phyloP scores from a whole-genome alignment of 2,888 invertebrate species.

The Halocaridina rubra region DNA sequence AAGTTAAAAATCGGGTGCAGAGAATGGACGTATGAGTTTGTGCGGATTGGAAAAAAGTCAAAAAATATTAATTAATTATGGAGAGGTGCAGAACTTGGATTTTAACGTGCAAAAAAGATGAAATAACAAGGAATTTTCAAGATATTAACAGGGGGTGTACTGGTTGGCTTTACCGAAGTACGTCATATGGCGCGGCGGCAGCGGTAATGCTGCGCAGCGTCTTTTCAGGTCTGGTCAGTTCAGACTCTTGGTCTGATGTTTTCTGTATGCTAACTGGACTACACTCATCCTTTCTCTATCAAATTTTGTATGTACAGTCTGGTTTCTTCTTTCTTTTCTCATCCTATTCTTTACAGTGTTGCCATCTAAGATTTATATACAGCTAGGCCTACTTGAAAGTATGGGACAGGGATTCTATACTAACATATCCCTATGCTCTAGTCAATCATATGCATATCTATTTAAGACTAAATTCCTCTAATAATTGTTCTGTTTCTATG shows the following conservation, averaged over 20 bases:
- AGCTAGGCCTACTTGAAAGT: too few relatives aligned
- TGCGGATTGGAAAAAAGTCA: slow-evolving; percentile 51
- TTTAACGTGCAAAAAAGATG: slow-evolving; percentile 59
- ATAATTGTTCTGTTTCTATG: slow-evolving; percentile 3
- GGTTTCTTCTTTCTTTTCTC: background rate
- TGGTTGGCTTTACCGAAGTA: slow-evolving; percentile 35
- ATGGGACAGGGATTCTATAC: too few relatives aligned
- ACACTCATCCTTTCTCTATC: too few relatives aligned
- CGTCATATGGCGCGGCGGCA: too few relatives aligned
- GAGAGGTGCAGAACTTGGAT: slow-evolving; percentile 58
- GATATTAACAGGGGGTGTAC: slow-evolving; percentile 49
- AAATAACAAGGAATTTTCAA: slow-evolving; percentile 54
- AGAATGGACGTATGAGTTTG: slow-evolving; percentile 55
- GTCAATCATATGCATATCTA: slow-evolving; percentile 22
- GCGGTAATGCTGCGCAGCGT: too few relatives aligned
- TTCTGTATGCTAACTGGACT: too few relatives aligned
- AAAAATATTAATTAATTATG: slow-evolving; percentile 60
- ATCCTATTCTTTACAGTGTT: too few relatives aligned
- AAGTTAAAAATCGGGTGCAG: slow-evolving; percentile 53
- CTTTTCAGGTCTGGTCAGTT: too few relatives aligned
- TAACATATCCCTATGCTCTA: too few relatives aligned
- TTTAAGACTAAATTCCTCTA: slow-evolving; percentile 11
- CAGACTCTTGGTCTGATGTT: too few relatives aligned
- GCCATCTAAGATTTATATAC: too few relatives aligned
- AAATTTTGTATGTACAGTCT: slow-evolving; percentile 16